phyloP scores from a whole-genome alignment of 2,797 vertebrate species.

The Dermochelys coriacea region DNA sequence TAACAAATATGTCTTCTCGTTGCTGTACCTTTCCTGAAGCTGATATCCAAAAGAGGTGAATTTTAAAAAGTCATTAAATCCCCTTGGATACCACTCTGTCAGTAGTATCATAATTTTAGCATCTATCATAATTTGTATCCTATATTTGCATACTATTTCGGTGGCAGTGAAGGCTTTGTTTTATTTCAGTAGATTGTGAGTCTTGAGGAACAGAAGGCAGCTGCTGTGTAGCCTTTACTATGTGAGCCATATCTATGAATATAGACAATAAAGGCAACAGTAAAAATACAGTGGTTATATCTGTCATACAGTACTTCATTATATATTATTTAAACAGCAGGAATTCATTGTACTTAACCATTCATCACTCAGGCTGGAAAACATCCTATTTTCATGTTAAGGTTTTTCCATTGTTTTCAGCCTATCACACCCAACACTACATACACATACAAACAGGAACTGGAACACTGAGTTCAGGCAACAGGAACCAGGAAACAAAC shows the following conservation, averaged over 20 bases:
- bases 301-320: not conserved
- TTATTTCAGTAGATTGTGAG: not conserved
- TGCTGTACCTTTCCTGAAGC: not conserved
- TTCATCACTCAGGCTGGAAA: not conserved
- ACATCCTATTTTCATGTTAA: not conserved
- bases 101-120: not conserved
- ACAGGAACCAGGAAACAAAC: not conserved
- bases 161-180: not conserved
- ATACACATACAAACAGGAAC: not conserved
- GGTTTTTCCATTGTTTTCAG: not conserved
- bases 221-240: not conserved
- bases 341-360: not conserved
- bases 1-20: not conserved
- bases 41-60: not conserved
- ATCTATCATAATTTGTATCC: not conserved
- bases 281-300: not conserved
- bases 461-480: not conserved
- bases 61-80: not conserved
- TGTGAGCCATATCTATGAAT: not conserved
- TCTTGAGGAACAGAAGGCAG: not conserved
- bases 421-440: not conserved
- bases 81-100: not conserved
- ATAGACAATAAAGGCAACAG: not conserved
- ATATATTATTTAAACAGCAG: not conserved
- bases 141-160: not conserved